Conservation (phyloP, 2,888 invertebrate species). For the Artemia sp. region DNA sequence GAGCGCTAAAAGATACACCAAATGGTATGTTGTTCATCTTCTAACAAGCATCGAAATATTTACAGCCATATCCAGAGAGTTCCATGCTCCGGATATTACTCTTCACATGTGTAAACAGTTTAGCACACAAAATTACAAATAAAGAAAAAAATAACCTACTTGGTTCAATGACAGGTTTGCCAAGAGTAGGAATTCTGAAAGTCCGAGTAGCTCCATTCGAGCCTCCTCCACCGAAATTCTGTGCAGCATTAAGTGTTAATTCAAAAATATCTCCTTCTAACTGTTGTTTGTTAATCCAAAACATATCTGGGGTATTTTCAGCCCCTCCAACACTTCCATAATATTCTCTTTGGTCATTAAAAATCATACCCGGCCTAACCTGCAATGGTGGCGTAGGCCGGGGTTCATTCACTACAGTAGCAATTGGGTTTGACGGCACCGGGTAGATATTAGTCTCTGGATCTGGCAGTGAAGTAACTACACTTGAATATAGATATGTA, state of each 20-base stretch:
- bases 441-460: not conserved
- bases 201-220: constrained; percentile 23
- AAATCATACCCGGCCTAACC: constrained; percentile 50
- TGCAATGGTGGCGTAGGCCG: constrained; percentile 17
- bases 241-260: constrained; percentile 69
- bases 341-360: constrained; percentile 44
- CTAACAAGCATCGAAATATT: too few species aligned
- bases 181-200: constrained; percentile 27
- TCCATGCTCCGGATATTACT: too few species aligned
- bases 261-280: constrained; percentile 54
- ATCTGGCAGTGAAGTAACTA: not conserved
- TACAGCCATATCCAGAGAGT: too few species aligned
- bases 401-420: not conserved
- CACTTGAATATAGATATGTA: not conserved
- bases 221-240: constrained; percentile 49
- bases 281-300: constrained; percentile 38
- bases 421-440: not conserved
- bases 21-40: too few species aligned
- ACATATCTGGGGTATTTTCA: constrained; percentile 34
- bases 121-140: not conserved
- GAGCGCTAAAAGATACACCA: too few species aligned
- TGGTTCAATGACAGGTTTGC: constrained; percentile 39
- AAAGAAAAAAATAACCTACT: constrained; percentile 30
- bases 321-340: not conserved
- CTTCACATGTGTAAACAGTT: too few species aligned